Evolutionary conservation across 1,140 invertebrate species (phyloP).

Genomic region (Agrypnia vestita): DNA sequence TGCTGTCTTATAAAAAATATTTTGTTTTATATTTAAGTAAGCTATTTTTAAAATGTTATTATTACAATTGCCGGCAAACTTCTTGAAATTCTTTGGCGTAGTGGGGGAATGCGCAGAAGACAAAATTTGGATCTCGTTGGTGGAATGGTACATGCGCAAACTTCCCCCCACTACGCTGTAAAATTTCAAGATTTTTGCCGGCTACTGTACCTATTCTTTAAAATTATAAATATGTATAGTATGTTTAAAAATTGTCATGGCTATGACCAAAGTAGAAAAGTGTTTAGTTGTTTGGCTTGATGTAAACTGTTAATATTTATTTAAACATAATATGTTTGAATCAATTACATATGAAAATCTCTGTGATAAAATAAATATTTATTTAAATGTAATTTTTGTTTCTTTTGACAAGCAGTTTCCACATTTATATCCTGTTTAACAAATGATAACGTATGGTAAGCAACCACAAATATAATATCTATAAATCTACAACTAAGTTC

Average conservation of each 20-base stretch:
- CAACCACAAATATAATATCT: not conserved
- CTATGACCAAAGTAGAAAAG: constrained; percentile 32
- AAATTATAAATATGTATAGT: too few species aligned
- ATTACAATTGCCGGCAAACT: too few species aligned
- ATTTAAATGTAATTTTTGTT: constrained; percentile 39
- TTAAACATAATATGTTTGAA: constrained; percentile 44
- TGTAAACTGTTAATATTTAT: not conserved
- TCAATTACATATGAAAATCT: constrained; percentile 55
- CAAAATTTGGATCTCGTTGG: too few species aligned
- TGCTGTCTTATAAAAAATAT: not conserved
- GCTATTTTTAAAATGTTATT: too few species aligned
- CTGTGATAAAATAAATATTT: constrained; percentile 56
- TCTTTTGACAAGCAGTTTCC: not conserved
- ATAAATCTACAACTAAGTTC: not conserved
- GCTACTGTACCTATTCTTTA: too few species aligned
- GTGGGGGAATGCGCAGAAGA: too few species aligned
- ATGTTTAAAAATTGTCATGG: not conserved
- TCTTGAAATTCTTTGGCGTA: too few species aligned
- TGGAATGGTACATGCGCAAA: too few species aligned
- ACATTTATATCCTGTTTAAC: too few species aligned
- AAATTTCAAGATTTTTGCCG: too few species aligned
- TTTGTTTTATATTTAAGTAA: too few species aligned
- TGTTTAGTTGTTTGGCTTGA: constrained; percentile 14
- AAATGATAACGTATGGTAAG: not conserved
- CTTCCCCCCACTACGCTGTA: too few species aligned